Conservation (phyloP, 1,140 invertebrate species). For the Drosophila takahashii region DNA sequence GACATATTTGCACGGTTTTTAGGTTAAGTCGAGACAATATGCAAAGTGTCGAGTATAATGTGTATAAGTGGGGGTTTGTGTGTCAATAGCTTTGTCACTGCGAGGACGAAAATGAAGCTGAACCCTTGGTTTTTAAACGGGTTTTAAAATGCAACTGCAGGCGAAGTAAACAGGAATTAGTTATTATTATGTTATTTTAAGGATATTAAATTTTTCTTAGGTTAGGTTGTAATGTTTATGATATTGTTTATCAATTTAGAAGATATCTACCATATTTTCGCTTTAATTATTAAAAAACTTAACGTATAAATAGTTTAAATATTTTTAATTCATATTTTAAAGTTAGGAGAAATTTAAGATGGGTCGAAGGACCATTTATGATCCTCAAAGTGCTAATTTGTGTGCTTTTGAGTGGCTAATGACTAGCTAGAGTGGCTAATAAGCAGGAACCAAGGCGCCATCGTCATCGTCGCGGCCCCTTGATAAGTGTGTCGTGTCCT, state of each 20-base stretch:
- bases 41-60: conserved; percentile 47
- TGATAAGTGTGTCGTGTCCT: conserved; percentile 54
- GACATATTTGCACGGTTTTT: conserved; percentile 43
- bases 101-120: conserved; percentile 4
- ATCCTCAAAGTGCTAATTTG: neutral
- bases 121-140: conserved; percentile 7
- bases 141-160: no score
- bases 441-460: neutral
- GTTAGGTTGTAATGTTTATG: no score
- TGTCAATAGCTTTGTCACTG: conserved; percentile 61
- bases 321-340: no score
- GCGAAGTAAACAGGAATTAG: neutral
- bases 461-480: conserved; percentile 11
- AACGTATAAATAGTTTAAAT: no score
- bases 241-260: no score
- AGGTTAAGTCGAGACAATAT: conserved; percentile 60
- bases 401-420: conserved; percentile 2
- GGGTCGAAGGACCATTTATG: no score
- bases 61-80: conserved; percentile 55
- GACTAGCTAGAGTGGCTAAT: neutral
- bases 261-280: no score
- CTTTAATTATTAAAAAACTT: no score
- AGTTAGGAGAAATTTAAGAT: no score
- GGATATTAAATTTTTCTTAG: no score
- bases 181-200: no score